Percentiles rank a stretch among this genome's conserved stretches.
These are phyloP conservation scores for Seira musarum DNA, from an alignment of 2,888 invertebrate species.

Conservation along the genomic window DNA sequence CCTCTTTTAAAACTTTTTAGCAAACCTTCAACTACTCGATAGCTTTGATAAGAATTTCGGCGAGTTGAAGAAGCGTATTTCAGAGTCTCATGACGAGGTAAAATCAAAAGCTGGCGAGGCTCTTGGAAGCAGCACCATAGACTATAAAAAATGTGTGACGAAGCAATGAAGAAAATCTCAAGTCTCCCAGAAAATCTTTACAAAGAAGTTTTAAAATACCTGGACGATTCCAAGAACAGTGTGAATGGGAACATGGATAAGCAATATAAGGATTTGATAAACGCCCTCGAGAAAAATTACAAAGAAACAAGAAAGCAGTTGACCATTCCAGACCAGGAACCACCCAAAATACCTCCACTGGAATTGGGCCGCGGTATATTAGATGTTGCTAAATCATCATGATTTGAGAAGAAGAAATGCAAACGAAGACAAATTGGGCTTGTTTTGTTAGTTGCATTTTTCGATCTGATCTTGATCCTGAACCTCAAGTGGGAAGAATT, in stretches of 20 bases:
- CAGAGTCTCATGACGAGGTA: not conserved
- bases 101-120: constrained; percentile 27
- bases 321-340: constrained; percentile 21
- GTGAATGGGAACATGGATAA: constrained; percentile 26
- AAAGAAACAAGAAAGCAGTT: constrained; percentile 30
- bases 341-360: constrained; percentile 33
- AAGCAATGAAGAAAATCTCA: constrained; percentile 43
- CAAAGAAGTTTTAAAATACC: constrained; percentile 22
- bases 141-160: constrained; percentile 45
- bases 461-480: no score
- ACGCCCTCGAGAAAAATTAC: constrained; percentile 39
- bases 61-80: constrained; percentile 31
- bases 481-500: no score
- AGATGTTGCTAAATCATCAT: no score
- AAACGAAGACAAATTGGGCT: no score
- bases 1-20: not conserved
- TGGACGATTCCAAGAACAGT: constrained; percentile 24
- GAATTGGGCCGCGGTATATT: not conserved
- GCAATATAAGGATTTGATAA: constrained; percentile 36
- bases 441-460: no score
- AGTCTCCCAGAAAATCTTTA: constrained; percentile 22
- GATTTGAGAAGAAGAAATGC: no score
- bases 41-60: constrained; percentile 42
- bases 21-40: constrained; percentile 41
- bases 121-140: constrained; percentile 4